Conservation (phyloP, 2,888 invertebrate genomes). For the Epistrophe eligans region DNA sequence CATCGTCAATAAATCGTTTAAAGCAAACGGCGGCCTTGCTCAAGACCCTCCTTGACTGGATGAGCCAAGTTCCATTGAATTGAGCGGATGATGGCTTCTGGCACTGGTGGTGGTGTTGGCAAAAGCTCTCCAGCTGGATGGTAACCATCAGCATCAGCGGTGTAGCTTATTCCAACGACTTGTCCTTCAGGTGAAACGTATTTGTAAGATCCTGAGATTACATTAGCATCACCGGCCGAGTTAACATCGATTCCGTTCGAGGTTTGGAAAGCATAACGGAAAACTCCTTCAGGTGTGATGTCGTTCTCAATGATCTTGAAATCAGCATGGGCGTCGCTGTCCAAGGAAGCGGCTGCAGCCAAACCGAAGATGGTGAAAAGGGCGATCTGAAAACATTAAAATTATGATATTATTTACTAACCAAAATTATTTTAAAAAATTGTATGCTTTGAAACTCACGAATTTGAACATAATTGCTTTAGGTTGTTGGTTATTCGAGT, state of each 20-base stretch:
- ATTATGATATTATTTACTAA: background rate
- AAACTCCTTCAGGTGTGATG: slow-evolving; percentile 83
- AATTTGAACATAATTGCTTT: slow-evolving; percentile 53
- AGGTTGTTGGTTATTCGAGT: slow-evolving; percentile 40
- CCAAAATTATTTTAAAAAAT: background rate
- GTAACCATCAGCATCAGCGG: slow-evolving; percentile 86
- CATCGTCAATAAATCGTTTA: background rate
- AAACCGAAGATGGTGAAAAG: slow-evolving; percentile 79
- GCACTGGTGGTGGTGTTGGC: slow-evolving; percentile 85
- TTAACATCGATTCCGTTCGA: slow-evolving; percentile 86
- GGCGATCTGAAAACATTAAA: slow-evolving; percentile 69
- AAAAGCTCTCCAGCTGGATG: slow-evolving; percentile 83
- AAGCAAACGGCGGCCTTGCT: background rate
- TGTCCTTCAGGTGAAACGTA: slow-evolving; percentile 85
- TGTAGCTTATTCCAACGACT: slow-evolving; percentile 82
- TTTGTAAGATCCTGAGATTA: slow-evolving; percentile 84
- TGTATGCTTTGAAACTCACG: slow-evolving; percentile 15
- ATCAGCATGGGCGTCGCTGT: slow-evolving; percentile 80
- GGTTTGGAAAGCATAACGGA: slow-evolving; percentile 84
- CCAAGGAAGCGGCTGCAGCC: slow-evolving; percentile 80
- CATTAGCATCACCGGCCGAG: slow-evolving; percentile 85
- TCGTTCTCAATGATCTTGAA: slow-evolving; percentile 78
- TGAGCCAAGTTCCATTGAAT: slow-evolving; percentile 84
- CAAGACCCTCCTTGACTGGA: slow-evolving; percentile 73
- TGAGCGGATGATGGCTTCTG: slow-evolving; percentile 84